Percentiles rank a stretch among this genome's conserved stretches.
Evolutionary conservation across 2,113 vertebrate species (phyloP).

Genomic region (Origma solitaria): DNA sequence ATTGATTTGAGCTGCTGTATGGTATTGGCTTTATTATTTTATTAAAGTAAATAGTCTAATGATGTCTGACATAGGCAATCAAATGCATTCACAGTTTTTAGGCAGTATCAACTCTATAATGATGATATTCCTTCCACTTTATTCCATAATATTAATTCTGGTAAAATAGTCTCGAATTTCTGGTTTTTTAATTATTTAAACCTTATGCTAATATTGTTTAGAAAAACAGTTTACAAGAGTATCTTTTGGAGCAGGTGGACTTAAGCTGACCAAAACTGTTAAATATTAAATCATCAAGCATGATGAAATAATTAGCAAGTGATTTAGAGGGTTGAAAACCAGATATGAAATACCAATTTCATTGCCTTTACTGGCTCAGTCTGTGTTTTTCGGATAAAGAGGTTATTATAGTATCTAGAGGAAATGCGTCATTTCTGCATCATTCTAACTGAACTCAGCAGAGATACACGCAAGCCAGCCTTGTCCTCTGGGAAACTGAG

Average conservation of each 20-base stretch:
- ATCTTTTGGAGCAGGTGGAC: background rate
- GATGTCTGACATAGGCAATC: background rate
- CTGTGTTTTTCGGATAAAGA: background rate
- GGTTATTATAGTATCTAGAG: background rate
- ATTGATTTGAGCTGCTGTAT: background rate
- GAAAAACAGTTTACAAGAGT: background rate
- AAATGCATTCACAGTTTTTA: background rate
- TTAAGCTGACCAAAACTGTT: background rate
- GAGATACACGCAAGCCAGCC: background rate
- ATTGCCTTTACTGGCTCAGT: background rate
- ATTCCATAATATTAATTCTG: background rate
- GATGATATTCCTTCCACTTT: background rate
- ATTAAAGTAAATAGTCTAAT: slow-evolving; percentile 25
- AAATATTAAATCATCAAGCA: background rate
- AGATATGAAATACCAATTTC: background rate
- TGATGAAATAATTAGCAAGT: background rate
- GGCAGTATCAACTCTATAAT: background rate
- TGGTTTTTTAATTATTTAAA: background rate
- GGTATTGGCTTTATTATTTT: background rate
- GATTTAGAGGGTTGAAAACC: background rate
- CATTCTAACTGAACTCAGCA: background rate
- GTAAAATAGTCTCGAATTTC: background rate
- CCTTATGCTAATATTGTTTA: background rate
- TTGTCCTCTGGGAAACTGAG: background rate
- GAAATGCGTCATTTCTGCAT: background rate